These are phyloP conservation scores for Molossus alvarezi DNA, from an alignment of 2,797 vertebrate species.

Conservation along the genomic window DNA sequence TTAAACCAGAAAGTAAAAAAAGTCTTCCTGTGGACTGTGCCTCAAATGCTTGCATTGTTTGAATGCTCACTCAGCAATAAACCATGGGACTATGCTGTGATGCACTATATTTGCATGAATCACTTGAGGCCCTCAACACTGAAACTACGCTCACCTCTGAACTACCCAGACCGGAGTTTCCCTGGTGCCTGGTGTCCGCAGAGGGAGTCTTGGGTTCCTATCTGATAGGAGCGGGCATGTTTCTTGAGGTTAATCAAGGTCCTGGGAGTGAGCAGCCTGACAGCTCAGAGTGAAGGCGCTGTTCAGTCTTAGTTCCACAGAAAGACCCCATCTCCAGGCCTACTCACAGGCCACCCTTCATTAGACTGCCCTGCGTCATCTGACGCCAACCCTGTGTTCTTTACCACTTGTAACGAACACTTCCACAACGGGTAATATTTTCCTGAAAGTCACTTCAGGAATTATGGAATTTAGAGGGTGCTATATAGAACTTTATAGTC, in stretches of 20 bases:
- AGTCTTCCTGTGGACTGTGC: background rate
- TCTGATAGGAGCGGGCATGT: background rate
- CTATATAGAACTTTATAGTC: background rate
- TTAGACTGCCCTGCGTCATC: background rate
- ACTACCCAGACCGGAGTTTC: background rate
- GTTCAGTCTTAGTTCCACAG: background rate
- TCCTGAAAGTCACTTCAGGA: constrained; percentile 30
- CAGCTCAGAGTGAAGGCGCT: background rate
- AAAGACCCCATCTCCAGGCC: background rate
- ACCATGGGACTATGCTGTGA: background rate
- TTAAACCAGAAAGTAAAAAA: background rate
- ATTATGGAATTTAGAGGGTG: background rate
- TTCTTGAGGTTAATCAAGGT: constrained; percentile 55
- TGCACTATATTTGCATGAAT: background rate
- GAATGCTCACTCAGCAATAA: background rate
- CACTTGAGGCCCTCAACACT: background rate
- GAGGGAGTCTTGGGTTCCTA: constrained; percentile 56
- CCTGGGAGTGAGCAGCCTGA: background rate
- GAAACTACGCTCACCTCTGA: background rate
- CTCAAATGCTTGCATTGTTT: background rate
- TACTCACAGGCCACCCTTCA: background rate
- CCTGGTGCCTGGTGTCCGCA: background rate
- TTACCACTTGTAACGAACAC: background rate
- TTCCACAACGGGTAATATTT: background rate
- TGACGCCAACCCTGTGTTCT: background rate